These are phyloP conservation scores for Pygoscelis adeliae DNA, from an alignment of 2,113 vertebrate genomes.

Conservation along the genomic window DNA sequence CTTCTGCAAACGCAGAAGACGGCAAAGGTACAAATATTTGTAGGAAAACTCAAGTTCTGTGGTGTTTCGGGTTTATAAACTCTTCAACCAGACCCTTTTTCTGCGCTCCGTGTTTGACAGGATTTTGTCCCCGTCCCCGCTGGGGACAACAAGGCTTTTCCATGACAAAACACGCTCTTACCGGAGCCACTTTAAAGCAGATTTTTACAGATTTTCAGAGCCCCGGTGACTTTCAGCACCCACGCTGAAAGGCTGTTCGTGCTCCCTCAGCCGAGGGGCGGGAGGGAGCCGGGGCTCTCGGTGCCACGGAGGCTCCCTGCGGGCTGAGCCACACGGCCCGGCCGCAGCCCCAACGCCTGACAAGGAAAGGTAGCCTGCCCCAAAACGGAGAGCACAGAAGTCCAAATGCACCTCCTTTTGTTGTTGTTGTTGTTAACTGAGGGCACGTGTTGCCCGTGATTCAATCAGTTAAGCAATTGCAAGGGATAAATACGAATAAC, in stretches of 20 bases:
- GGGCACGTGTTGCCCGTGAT: neutral
- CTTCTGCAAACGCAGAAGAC: neutral
- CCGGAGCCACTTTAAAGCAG: neutral
- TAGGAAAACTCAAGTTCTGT: neutral
- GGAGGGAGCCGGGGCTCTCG: no score
- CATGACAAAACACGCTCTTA: neutral
- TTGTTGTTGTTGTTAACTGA: neutral
- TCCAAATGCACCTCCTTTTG: neutral
- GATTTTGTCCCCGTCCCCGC: neutral
- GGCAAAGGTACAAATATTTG: neutral
- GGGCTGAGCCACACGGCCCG: neutral
- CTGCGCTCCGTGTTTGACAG: neutral
- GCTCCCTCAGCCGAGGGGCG: neutral
- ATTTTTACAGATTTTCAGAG: neutral
- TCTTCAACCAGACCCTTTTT: neutral
- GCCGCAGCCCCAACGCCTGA: neutral
- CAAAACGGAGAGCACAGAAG: neutral
- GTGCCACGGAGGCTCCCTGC: neutral
- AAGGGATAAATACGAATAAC: neutral
- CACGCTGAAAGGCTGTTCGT: accelerated
- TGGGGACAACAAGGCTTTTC: neutral
- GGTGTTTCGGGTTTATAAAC: neutral
- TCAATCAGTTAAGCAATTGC: neutral
- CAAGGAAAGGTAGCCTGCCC: accelerated
- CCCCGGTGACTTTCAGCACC: neutral